Evolutionary conservation across 2,113 vertebrate species (phyloP).

Genomic region (Cisticola juncidis): DNA sequence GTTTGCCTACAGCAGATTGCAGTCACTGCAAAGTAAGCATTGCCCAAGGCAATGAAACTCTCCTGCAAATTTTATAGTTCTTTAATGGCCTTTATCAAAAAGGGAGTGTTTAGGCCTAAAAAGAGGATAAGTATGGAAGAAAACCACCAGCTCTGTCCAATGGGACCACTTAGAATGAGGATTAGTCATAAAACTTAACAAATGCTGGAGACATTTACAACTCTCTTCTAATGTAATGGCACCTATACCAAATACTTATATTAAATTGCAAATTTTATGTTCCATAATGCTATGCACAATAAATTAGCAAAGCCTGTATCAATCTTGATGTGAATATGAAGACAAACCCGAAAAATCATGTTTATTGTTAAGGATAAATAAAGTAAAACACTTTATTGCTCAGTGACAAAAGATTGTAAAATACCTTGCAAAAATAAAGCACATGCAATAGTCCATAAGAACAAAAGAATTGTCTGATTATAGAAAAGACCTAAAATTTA

Average conservation of each 20-base stretch:
- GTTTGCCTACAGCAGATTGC: not conserved
- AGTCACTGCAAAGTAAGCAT: not conserved
- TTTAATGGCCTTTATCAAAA: not conserved
- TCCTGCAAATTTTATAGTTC: conserved; percentile 1
- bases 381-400: conserved; percentile 60
- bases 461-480: conserved; percentile 2
- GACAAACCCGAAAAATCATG: conserved; percentile 38
- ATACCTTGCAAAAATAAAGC: conserved; percentile 21
- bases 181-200: conserved; percentile 71
- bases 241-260: conserved; percentile 63
- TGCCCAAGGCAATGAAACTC: not conserved
- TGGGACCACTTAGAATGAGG: conserved; percentile 48
- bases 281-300: conserved; percentile 69
- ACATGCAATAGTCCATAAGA: not conserved
- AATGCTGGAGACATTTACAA: conserved; percentile 73
- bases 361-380: conserved; percentile 73
- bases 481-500: conserved; percentile 48
- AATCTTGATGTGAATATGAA: conserved; percentile 64
- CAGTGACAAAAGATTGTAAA: conserved; percentile 55
- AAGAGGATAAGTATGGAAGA: not conserved
- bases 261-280: conserved; percentile 73
- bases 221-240: conserved; percentile 57
- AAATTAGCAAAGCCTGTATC: conserved; percentile 68
- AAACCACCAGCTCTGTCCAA: conserved; percentile 32
- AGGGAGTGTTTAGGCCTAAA: not conserved